Conservation (phyloP, 2,888 invertebrate genomes). For the Adineta ricciae region DNA sequence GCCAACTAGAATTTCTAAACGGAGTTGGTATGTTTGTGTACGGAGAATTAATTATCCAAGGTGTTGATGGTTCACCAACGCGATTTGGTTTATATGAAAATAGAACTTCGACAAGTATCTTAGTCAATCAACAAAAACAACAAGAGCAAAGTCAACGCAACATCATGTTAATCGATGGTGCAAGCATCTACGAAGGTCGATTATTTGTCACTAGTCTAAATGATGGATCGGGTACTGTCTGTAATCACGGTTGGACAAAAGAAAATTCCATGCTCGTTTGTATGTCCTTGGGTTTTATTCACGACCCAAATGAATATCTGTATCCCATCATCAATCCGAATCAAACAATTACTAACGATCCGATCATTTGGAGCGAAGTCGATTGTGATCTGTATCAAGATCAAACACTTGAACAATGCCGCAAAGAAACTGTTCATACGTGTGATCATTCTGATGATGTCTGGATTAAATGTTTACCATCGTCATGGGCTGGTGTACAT, state of each 20-base stretch:
- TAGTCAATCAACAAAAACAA: conserved; percentile 3
- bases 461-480: conserved; percentile 30
- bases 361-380: conserved; percentile 32
- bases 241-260: conserved; percentile 28
- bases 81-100: conserved; percentile 4
- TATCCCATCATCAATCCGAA: conserved; percentile 15
- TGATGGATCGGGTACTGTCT: conserved; percentile 27
- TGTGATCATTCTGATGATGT: conserved; percentile 33
- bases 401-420: conserved; percentile 21
- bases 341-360: not conserved
- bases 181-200: conserved; percentile 24
- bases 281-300: conserved; percentile 29
- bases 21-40: conserved; percentile 32
- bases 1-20: conserved; percentile 31
- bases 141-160: not conserved
- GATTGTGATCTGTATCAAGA: conserved; percentile 27
- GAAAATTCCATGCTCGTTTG: conserved; percentile 30
- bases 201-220: conserved; percentile 14
- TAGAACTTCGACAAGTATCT: not conserved
- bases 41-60: conserved; percentile 28
- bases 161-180: conserved; percentile 24
- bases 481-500: conserved; percentile 26
- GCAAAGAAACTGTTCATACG: conserved; percentile 27
- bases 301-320: conserved; percentile 24
- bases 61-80: conserved; percentile 24